These are phyloP conservation scores for Sicus ferrugineus DNA, from an alignment of 2,888 invertebrate genomes.

Conservation along the genomic window DNA sequence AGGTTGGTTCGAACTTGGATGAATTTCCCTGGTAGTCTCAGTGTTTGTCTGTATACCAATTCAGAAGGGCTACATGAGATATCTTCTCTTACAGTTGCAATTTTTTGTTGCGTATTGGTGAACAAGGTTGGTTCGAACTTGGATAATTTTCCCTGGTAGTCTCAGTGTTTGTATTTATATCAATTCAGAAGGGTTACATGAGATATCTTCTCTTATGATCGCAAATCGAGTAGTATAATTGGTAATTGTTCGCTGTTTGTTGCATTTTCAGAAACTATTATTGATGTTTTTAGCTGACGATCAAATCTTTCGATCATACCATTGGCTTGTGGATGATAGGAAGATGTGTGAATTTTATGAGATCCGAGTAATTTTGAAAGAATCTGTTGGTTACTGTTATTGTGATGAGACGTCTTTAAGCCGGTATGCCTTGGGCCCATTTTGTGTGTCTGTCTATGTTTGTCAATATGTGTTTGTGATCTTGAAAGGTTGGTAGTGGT, in stretches of 20 bases:
- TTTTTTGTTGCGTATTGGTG: not conserved
- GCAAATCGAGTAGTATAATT: constrained; percentile 11
- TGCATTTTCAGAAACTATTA: not conserved
- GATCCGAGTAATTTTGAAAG: no score
- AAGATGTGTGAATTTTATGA: no score
- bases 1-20: not conserved
- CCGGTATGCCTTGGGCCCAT: no score
- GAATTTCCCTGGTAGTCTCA: constrained; percentile 8
- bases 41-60: constrained; percentile 9
- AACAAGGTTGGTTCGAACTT: not conserved
- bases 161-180: constrained; percentile 11
- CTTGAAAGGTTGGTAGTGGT: no score
- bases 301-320: constrained; percentile 26
- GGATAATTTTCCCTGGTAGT: constrained; percentile 8
- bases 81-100: not conserved
- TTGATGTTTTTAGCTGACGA: constrained; percentile 14
- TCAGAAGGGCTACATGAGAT: constrained; percentile 3
- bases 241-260: not conserved
- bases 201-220: constrained; percentile 11
- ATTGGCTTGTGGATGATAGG: constrained; percentile 21
- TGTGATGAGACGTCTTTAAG: no score
- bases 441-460: no score
- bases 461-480: no score
- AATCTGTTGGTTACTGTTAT: no score
- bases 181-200: not conserved